phyloP scores from a whole-genome alignment of 2,113 vertebrate genomes.

The Nerophis lumbriciformis region DNA sequence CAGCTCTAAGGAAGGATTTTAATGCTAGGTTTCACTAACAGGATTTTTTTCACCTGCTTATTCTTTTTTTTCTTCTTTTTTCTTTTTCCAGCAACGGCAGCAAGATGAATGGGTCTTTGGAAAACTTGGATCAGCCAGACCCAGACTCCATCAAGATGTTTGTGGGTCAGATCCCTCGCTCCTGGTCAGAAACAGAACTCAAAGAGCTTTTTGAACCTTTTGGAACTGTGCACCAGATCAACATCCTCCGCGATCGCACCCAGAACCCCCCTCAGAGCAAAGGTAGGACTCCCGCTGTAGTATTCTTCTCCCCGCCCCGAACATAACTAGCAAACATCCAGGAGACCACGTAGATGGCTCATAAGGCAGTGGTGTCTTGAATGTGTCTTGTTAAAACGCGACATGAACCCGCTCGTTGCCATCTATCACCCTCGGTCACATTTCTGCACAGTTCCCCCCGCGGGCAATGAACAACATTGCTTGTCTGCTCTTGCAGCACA shows the following conservation, averaged over 20 bases:
- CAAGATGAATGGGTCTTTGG: constrained; percentile 97
- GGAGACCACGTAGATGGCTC: neutral
- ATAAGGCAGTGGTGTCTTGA: neutral
- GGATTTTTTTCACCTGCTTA: too few relatives aligned
- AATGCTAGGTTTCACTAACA: too few relatives aligned
- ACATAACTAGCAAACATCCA: too few relatives aligned
- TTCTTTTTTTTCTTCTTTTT: neutral
- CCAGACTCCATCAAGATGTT: constrained; percentile 99
- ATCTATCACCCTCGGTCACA: constrained; percentile 21
- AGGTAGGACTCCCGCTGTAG: constrained; percentile 68
- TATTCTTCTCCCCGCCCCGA: too few relatives aligned
- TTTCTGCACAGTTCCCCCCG: constrained; percentile 18
- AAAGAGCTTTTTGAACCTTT: constrained; percentile 99
- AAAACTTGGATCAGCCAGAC: constrained; percentile 95
- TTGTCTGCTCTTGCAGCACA: constrained; percentile 31
- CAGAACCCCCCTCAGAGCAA: constrained; percentile 98
- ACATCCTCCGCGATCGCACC: constrained; percentile 94
- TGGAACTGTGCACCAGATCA: constrained; percentile 96
- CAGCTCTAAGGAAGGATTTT: neutral
- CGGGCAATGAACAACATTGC: constrained; percentile 17
- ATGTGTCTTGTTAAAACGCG: constrained; percentile 5
- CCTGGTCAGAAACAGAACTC: constrained; percentile 96
- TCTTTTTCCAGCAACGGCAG: constrained; percentile 81
- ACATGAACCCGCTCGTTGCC: constrained; percentile 14
- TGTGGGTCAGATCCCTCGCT: constrained; percentile 93